Percentiles rank a stretch among this genome's conserved stretches.
Conservation (phyloP, 2,797 vertebrate species). For the Sus cebifrons region DNA sequence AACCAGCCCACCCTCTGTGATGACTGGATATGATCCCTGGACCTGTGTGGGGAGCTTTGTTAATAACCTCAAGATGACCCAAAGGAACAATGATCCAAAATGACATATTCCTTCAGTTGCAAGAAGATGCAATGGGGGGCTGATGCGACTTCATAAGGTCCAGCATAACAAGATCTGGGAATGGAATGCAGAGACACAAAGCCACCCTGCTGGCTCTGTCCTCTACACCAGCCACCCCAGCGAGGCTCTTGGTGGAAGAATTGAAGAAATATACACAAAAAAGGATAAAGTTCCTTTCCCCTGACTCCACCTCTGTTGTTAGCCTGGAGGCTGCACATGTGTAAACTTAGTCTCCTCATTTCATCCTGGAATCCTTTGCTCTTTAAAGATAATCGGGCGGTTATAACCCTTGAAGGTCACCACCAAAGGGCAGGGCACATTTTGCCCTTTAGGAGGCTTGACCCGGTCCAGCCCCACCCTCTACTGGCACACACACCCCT, state of each 20-base stretch:
- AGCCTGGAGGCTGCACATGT: neutral
- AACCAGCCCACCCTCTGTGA: neutral
- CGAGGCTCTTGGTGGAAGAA: neutral
- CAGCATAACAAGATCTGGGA: neutral
- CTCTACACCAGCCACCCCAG: neutral
- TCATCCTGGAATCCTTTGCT: neutral
- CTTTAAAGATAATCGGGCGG: neutral
- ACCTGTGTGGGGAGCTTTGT: neutral
- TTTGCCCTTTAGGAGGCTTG: slow-evolving; percentile 10
- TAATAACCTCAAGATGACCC: neutral
- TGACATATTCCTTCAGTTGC: neutral
- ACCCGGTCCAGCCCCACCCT: neutral
- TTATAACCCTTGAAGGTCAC: slow-evolving; percentile 16
- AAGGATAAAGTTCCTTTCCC: neutral
- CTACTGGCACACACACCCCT: neutral
- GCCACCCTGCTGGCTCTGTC: neutral
- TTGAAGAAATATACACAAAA: neutral
- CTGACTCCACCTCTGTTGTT: neutral
- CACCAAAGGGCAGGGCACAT: neutral
- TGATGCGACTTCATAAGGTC: neutral
- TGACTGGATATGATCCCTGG: neutral
- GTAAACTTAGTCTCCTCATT: neutral
- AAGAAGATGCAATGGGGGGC: neutral
- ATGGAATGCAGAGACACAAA: neutral
- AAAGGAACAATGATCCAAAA: neutral